Conservation (phyloP, 2,888 invertebrate genomes). For the Sialis lutaria region DNA sequence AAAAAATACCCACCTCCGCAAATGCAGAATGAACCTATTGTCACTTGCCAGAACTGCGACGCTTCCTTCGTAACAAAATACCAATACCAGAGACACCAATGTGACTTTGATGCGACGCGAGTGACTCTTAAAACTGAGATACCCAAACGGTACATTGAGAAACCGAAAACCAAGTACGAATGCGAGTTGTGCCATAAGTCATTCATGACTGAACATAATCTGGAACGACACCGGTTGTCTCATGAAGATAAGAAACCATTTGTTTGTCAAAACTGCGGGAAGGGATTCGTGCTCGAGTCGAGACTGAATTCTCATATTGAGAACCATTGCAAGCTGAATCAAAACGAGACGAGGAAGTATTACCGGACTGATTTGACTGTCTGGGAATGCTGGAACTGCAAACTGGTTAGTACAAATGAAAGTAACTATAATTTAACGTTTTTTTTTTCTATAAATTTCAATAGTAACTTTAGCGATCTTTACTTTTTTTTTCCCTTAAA, state of each 20-base stretch:
- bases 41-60: conserved; percentile 27
- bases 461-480: too few relatives aligned
- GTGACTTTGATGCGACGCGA: conserved; percentile 25
- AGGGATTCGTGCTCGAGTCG: conserved; percentile 26
- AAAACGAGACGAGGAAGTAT: conserved; percentile 25
- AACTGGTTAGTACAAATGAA: conserved; percentile 15
- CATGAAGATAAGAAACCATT: conserved; percentile 22
- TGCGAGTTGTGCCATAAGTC: conserved; percentile 23
- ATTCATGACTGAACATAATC: conserved; percentile 24
- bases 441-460: too few relatives aligned
- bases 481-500: too few relatives aligned
- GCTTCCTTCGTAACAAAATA: conserved; percentile 27
- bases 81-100: conserved; percentile 26
- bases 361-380: conserved; percentile 26
- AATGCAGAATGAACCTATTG: conserved; percentile 14
- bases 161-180: conserved; percentile 21
- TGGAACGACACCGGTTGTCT: conserved; percentile 22
- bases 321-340: conserved; percentile 25
- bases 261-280: conserved; percentile 25
- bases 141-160: conserved; percentile 20
- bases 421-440: too few relatives aligned
- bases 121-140: conserved; percentile 22
- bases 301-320: conserved; percentile 25
- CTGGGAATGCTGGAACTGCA: conserved; percentile 25
- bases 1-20: conserved; percentile 10